Conservation (phyloP, 2,888 invertebrate species). For the Parasteatoda lunata region DNA sequence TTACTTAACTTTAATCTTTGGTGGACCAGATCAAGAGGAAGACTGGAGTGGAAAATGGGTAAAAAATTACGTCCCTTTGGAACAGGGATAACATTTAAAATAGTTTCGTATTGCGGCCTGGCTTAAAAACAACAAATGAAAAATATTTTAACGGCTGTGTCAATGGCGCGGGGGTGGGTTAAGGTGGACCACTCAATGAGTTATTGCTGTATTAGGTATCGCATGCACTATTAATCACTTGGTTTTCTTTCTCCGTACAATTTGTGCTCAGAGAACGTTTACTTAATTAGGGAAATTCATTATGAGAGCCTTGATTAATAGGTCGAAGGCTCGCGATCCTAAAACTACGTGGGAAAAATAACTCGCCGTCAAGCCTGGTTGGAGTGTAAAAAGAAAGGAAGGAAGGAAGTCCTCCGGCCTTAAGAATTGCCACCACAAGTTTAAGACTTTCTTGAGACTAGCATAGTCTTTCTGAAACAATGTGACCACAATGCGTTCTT, state of each 20-base stretch:
- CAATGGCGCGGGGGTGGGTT: background rate
- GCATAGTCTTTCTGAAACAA: background rate
- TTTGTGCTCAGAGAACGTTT: constrained; percentile 24
- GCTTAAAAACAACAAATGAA: background rate
- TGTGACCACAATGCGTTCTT: background rate
- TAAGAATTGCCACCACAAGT: background rate
- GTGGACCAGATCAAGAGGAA: background rate
- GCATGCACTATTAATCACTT: constrained; percentile 44
- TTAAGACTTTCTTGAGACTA: background rate
- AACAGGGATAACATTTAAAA: background rate
- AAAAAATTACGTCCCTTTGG: background rate
- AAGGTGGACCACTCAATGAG: constrained; percentile 18
- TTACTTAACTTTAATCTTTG: constrained; percentile 50
- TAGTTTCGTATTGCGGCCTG: background rate
- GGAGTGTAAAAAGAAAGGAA: constrained; percentile 11
- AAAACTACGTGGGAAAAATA: constrained; percentile 38
- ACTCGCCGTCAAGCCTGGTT: background rate
- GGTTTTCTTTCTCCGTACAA: background rate
- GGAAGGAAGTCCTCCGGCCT: background rate
- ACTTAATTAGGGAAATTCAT: constrained; percentile 62
- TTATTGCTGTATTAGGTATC: constrained; percentile 57
- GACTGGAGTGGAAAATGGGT: background rate
- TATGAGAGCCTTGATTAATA: constrained; percentile 54
- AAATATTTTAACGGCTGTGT: background rate
- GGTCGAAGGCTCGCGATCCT: constrained; percentile 15